Percentiles rank a stretch among this genome's conserved stretches.
Conservation (phyloP, 1,140 invertebrate genomes). For the Drosophila sp. region DNA sequence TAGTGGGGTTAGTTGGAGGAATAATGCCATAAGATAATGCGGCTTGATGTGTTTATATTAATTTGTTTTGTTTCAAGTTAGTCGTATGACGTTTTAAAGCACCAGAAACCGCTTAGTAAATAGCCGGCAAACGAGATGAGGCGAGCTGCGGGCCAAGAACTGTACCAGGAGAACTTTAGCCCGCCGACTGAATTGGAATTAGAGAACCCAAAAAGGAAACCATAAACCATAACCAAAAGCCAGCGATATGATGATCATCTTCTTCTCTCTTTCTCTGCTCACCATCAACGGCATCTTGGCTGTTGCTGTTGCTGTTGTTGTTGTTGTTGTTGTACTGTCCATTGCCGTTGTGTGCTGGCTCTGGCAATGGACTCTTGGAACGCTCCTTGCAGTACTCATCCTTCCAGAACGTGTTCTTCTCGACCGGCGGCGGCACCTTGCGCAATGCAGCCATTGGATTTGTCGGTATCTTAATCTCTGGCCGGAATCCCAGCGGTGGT, state of each 20-base stretch:
- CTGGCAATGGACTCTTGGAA: slow-evolving; percentile 76
- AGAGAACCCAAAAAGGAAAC: slow-evolving; percentile 33
- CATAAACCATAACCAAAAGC: slow-evolving; percentile 43
- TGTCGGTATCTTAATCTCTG: slow-evolving; percentile 89
- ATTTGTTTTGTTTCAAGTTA: slow-evolving; percentile 43
- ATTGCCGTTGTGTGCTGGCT: slow-evolving; percentile 28
- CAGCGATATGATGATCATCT: slow-evolving; percentile 33
- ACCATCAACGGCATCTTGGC: slow-evolving; percentile 76
- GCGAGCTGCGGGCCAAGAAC: slow-evolving; percentile 47
- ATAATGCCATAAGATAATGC: slow-evolving; percentile 40
- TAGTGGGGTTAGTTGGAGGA: slow-evolving; percentile 70
- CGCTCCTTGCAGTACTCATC: slow-evolving; percentile 83
- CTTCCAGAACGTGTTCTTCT: slow-evolving; percentile 84
- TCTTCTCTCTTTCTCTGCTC: slow-evolving; percentile 53
- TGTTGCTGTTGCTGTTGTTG: slow-evolving; percentile 39
- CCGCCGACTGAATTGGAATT: slow-evolving; percentile 26
- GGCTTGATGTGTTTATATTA: slow-evolving; percentile 21
- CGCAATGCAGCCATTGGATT: slow-evolving; percentile 87
- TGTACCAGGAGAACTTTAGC: slow-evolving; percentile 38
- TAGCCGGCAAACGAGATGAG: slow-evolving; percentile 64
- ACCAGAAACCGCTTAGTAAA: slow-evolving; percentile 77
- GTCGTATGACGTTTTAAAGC: slow-evolving; percentile 70
- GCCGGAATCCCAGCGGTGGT: slow-evolving; percentile 85
- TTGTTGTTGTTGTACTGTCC: slow-evolving; percentile 6
- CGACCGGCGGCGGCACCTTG: slow-evolving; percentile 85